A percentile compares a stretch with the other conserved stretches of the same genome.
Evolutionary conservation across 2,113 vertebrate genomes (phyloP).

Genomic region (Terrapene triunguis): DNA sequence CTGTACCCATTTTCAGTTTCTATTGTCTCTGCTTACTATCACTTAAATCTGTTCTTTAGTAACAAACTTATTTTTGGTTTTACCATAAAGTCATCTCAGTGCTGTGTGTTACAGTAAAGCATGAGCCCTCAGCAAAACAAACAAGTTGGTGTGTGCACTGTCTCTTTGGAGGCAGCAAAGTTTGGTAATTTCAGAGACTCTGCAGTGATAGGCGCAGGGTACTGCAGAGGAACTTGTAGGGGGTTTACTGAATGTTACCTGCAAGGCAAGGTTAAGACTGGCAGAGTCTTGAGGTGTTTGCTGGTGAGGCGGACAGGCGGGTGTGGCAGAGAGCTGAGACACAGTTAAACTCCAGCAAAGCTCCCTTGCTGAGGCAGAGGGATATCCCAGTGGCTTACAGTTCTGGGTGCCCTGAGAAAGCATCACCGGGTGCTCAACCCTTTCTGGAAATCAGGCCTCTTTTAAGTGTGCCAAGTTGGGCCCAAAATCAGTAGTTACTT

Average conservation of each 20-base stretch:
- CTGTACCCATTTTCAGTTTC: not conserved
- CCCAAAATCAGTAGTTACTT: not conserved
- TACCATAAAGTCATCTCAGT: not conserved
- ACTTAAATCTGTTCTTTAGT: not conserved
- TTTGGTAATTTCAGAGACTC: not conserved
- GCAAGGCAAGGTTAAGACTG: not conserved
- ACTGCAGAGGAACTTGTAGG: not conserved
- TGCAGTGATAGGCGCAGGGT: not conserved
- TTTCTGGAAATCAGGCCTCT: not conserved
- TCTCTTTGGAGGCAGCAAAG: not conserved
- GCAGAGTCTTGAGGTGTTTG: not conserved
- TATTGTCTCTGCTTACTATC: not conserved
- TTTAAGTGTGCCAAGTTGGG: not conserved
- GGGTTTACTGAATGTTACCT: not conserved
- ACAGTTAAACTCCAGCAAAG: not conserved
- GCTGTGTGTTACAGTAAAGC: not conserved
- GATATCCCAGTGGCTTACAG: not conserved
- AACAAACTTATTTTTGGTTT: not conserved
- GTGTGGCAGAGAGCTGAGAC: not conserved
- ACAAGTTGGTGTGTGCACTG: not conserved
- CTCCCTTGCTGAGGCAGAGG: not conserved
- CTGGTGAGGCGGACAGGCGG: not conserved
- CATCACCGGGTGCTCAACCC: not conserved
- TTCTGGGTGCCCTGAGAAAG: not conserved
- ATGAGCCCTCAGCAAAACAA: not conserved